These are phyloP conservation scores for Melanargia galathea DNA, from an alignment of 2,888 invertebrate species.

Conservation along the genomic window DNA sequence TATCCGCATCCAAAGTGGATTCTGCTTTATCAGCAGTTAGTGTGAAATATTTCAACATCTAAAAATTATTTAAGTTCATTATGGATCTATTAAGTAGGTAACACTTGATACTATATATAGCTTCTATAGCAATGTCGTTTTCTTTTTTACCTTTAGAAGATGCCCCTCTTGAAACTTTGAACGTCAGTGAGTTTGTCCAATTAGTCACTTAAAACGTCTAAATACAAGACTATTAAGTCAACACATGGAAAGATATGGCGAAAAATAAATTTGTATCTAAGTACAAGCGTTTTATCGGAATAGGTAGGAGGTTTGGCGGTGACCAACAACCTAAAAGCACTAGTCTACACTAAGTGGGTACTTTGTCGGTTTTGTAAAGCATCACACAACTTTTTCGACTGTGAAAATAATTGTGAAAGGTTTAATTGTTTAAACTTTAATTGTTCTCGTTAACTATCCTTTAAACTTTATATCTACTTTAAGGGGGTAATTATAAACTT, in stretches of 20 bases:
- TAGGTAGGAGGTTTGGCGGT: neutral
- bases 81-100: no score
- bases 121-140: no score
- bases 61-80: neutral
- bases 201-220: neutral
- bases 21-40: neutral
- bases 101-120: no score
- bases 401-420: neutral
- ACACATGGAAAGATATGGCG: neutral
- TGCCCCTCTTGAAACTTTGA: neutral
- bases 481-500: constrained; percentile 30
- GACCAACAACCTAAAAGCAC: neutral
- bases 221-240: neutral
- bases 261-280: neutral
- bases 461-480: constrained; percentile 40
- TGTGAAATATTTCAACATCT: constrained; percentile 15
- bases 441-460: constrained; percentile 40
- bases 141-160: neutral
- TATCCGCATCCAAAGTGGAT: constrained; percentile 43
- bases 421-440: constrained; percentile 7
- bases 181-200: neutral
- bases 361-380: neutral
- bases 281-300: neutral
- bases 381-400: neutral
- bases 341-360: neutral